These are phyloP conservation scores for Crambe crambe DNA, from an alignment of 37 sponge, comb jelly and placozoan genomes.

Conservation along the genomic window DNA sequence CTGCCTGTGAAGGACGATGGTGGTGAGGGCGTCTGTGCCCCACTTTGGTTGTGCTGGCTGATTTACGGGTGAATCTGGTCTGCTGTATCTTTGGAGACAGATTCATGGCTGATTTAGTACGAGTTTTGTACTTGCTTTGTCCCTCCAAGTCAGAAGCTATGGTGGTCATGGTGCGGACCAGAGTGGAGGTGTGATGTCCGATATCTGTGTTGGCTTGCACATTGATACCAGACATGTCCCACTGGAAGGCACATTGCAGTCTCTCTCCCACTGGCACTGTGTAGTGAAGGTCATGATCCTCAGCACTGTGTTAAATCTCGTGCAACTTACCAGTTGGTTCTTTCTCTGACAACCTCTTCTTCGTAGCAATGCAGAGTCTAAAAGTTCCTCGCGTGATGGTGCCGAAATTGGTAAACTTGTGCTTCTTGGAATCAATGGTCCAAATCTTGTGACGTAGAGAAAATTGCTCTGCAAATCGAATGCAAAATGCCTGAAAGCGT, in stretches of 20 bases:
- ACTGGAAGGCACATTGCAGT: constrained; percentile 52
- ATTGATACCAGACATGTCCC: constrained; percentile 77
- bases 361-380: constrained; percentile 41
- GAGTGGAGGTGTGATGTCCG: constrained; percentile 66
- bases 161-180: constrained; percentile 65
- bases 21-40: constrained; percentile 11
- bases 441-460: constrained; percentile 62
- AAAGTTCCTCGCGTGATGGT: constrained; percentile 42
- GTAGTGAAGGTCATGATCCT: too few relatives aligned
- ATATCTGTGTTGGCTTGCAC: constrained; percentile 70
- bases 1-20: not conserved
- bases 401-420: constrained; percentile 58
- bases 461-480: constrained; percentile 74
- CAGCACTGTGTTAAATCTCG: too few relatives aligned
- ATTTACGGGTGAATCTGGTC: not conserved
- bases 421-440: constrained; percentile 53
- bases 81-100: not conserved
- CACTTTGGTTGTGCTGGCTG: not conserved
- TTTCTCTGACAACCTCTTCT: constrained; percentile 31
- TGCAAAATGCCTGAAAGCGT: constrained; percentile 61
- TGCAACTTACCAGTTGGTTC: constrained; percentile 27
- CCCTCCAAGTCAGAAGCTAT: constrained; percentile 61
- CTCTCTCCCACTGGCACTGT: constrained; percentile 43
- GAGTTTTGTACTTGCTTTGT: not conserved
- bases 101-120: too few relatives aligned